Percentiles rank a stretch among this genome's conserved stretches.
Conservation (phyloP, 2,888 invertebrate genomes). For the Anticlea derivata region DNA sequence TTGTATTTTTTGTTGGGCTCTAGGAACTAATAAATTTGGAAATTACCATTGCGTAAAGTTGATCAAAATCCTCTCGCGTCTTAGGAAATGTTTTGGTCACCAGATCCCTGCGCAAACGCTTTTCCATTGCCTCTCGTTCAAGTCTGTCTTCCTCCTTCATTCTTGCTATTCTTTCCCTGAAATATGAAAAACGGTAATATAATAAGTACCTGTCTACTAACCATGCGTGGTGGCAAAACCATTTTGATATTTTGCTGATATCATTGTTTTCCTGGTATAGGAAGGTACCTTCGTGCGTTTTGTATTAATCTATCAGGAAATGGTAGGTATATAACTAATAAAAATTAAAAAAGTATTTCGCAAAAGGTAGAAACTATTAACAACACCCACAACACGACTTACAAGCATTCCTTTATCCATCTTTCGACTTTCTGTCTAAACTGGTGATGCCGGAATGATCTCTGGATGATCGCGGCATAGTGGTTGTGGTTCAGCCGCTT, state of each 20-base stretch:
- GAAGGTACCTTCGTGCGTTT: not conserved
- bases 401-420: constrained; percentile 74
- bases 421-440: constrained; percentile 65
- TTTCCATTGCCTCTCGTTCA: constrained; percentile 79
- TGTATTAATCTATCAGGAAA: no score
- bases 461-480: constrained; percentile 86
- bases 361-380: no score
- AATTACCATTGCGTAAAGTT: constrained; percentile 86
- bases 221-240: no score
- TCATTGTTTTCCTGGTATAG: no score
- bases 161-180: constrained; percentile 70
- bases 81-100: constrained; percentile 88
- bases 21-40: no score
- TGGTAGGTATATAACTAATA: no score
- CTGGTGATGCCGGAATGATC: constrained; percentile 85
- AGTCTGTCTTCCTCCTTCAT: constrained; percentile 81
- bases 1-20: no score
- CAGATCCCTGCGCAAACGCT: constrained; percentile 81
- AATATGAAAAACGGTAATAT: constrained; percentile 19
- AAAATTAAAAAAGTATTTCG: no score
- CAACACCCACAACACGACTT: constrained; percentile 22
- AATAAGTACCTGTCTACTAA: no score
- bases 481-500: constrained; percentile 81
- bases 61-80: constrained; percentile 88
- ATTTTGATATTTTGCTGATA: no score